A percentile compares a stretch with the other conserved stretches of the same genome.
Conservation (phyloP, 2,113 vertebrate species). For the Saguinus imperator region DNA sequence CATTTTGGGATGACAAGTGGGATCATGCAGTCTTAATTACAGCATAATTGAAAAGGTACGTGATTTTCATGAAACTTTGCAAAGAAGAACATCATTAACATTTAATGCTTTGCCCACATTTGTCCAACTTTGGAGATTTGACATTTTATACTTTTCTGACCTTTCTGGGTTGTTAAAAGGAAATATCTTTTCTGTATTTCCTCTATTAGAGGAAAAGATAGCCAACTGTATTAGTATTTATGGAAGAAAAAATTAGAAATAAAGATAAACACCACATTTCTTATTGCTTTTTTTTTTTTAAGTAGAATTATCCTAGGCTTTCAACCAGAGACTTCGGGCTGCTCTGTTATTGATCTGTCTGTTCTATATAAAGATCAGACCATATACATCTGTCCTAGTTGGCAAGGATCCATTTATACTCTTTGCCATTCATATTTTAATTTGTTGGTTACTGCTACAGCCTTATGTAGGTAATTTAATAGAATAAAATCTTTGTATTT, state of each 20-base stretch:
- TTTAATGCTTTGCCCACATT: slow-evolving; percentile 18
- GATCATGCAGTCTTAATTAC: background rate
- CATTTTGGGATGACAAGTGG: background rate
- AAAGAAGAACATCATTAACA: slow-evolving; percentile 32
- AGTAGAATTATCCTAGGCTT: slow-evolving; percentile 32
- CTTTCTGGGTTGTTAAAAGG: slow-evolving; percentile 35
- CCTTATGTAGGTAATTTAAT: background rate
- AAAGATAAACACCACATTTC: slow-evolving; percentile 19
- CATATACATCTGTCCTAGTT: slow-evolving; percentile 37
- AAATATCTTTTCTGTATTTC: slow-evolving; percentile 35
- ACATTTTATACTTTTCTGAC: slow-evolving; percentile 54
- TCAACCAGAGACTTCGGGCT: slow-evolving; percentile 24
- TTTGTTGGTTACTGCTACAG: slow-evolving; percentile 43
- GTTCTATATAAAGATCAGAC: slow-evolving; percentile 48
- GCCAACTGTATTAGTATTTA: slow-evolving; percentile 37
- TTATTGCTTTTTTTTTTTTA: background rate
- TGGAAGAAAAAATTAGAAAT: background rate
- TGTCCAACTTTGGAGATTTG: slow-evolving; percentile 32
- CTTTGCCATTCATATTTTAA: background rate
- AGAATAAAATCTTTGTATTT: background rate
- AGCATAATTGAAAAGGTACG: slow-evolving; percentile 1
- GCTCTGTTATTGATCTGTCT: slow-evolving; percentile 21
- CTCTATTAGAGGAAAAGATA: slow-evolving; percentile 39
- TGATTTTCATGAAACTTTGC: slow-evolving; percentile 11
- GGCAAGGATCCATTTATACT: slow-evolving; percentile 24